Base-by-base conservation (phyloP, 1,140 invertebrate species). In the Tetragonula clypearis region DNA sequence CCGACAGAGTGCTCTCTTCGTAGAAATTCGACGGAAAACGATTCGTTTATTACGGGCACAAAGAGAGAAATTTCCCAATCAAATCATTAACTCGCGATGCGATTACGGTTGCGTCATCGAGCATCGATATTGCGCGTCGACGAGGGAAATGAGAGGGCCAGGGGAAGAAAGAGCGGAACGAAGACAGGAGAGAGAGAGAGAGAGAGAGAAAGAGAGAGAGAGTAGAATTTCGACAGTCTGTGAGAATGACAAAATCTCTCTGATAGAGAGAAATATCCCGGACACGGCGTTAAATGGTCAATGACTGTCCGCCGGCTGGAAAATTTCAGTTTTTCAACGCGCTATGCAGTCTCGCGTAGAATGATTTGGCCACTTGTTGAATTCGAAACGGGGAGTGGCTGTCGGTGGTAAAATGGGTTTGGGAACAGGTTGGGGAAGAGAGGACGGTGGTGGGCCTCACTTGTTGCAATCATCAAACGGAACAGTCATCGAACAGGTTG, bases 311-410 rank as follows among this genome's bases (percentile, higher is more conserved):
- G 66, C 62, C 77, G 89, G 80, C 60, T 79, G 86, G 81, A 84
- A 90, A 90, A 90, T 87, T 79, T 53, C 80, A 82, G 87, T 90
- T 90, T 90, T 90, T 88, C 88, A 86, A 86, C 74, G 86, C 73
- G 86, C 73, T 49, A 55, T 66, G 84, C 79, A 58, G 88, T 55
- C 88, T 83, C 88, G 89, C 88, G 90, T 81, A 92, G 92, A 94
- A 94, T 94, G 92, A 94, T 94, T 94, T 93, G 93, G 92, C 93
- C 93, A 94, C 93, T 94, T 94, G 93, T 94, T 94, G 93, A 93
- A 93, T 93, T 90, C 88, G 90, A 91, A 87, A 88, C 83, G 86
- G 86, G 86, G 88, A 85, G 87, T 91, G 83, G 90, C 76, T 82
- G 87, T 87, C 82, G 90, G 90, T 87, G 82, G 88, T 87, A 90